phyloP scores from a whole-genome alignment of 2,797 vertebrate species.

The Phylloscopus collybita region DNA sequence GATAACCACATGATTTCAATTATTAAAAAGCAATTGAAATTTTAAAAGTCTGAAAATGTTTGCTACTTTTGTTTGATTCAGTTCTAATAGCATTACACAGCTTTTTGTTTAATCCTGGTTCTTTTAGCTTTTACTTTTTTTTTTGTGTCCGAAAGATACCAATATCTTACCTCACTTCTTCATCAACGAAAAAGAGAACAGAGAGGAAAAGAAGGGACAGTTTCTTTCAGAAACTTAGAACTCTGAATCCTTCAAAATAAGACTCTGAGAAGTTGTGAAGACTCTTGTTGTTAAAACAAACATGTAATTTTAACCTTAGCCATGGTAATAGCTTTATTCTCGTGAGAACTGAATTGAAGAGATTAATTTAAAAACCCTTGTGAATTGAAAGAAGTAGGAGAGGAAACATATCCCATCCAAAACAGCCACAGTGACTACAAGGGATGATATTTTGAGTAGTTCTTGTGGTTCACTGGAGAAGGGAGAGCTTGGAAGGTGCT shows the following conservation, averaged over 20 bases:
- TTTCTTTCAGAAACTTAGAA: neutral
- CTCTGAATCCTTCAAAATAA: neutral
- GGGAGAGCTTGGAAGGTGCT: neutral
- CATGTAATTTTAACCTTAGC: neutral
- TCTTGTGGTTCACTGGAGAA: neutral
- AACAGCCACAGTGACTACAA: neutral
- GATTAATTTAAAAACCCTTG: neutral
- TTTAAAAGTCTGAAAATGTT: neutral
- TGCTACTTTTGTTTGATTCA: neutral
- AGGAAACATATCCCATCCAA: neutral
- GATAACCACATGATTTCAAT: neutral
- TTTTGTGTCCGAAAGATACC: neutral
- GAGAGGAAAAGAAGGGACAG: neutral
- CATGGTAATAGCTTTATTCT: neutral
- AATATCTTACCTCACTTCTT: neutral
- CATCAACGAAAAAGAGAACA: neutral
- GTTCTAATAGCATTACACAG: neutral
- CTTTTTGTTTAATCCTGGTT: neutral
- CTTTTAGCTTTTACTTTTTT: neutral
- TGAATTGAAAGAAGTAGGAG: neutral
- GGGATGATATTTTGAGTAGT: neutral
- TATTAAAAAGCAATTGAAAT: neutral
- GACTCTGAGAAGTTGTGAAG: neutral
- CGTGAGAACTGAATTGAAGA: neutral
- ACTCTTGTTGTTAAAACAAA: neutral